Evolutionary conservation across 2,888 invertebrate genomes (phyloP).

Genomic region (Euclidia mi): DNA sequence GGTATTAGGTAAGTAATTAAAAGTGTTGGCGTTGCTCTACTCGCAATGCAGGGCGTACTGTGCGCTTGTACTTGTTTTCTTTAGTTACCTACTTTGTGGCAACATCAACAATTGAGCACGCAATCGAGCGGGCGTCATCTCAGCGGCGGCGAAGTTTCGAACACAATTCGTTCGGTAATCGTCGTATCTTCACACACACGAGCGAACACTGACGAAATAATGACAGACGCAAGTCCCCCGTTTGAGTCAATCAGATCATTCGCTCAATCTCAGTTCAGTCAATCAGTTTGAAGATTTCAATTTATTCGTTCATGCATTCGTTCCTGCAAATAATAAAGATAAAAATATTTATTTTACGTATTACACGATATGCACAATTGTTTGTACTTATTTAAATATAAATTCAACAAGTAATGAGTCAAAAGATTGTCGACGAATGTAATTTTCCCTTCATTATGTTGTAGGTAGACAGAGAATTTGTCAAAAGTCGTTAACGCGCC

Average conservation of each 20-base stretch:
- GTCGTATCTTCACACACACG: slow-evolving; percentile 55
- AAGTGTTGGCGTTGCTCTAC: too few species aligned
- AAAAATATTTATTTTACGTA: too few species aligned
- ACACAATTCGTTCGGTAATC: slow-evolving; percentile 42
- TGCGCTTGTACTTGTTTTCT: too few species aligned
- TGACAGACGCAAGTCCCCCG: slow-evolving; percentile 38
- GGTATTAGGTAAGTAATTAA: too few species aligned
- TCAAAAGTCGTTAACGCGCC: slow-evolving; percentile 70
- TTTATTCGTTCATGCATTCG: slow-evolving; percentile 41
- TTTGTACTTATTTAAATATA: too few species aligned
- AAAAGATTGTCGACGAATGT: slow-evolving; percentile 44
- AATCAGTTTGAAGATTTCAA: slow-evolving; percentile 48
- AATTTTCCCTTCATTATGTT: slow-evolving; percentile 67
- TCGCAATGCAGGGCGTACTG: too few species aligned
- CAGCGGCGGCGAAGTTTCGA: slow-evolving; percentile 31
- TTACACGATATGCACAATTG: too few species aligned
- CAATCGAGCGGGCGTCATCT: slow-evolving; percentile 26
- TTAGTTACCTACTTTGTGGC: too few species aligned
- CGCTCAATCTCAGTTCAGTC: slow-evolving; percentile 33
- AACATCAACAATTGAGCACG: slow-evolving; percentile 29
- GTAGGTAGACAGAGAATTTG: slow-evolving; percentile 68
- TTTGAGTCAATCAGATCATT: slow-evolving; percentile 43
- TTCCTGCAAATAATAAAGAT: too few species aligned
- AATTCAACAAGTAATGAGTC: too few species aligned
- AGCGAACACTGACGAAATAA: slow-evolving; percentile 58